phyloP scores from a whole-genome alignment of 2,797 vertebrate genomes.

The Notoglanidium macrostoma region DNA sequence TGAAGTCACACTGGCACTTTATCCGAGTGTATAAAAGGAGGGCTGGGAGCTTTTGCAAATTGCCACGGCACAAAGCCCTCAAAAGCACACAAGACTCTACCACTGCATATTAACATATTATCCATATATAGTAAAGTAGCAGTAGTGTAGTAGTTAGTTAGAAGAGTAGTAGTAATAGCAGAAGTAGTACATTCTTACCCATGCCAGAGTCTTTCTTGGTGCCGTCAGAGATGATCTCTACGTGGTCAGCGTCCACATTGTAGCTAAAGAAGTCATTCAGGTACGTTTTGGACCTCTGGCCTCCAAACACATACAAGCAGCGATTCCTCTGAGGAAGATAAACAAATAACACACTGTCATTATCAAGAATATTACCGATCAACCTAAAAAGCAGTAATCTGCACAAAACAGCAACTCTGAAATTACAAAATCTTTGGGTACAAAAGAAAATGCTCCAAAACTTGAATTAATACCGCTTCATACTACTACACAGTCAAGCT shows the following conservation, averaged over 20 bases:
- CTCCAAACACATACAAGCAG: constrained; percentile 95
- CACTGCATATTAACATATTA: background rate
- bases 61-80: background rate
- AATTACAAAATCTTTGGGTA: background rate
- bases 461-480: background rate
- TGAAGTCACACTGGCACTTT: constrained; percentile 56
- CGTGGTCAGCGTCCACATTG: constrained; percentile 93
- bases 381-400: background rate
- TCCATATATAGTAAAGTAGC: too few species aligned
- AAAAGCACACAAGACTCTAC: background rate
- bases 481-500: background rate
- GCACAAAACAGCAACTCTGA: background rate
- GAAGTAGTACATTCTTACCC: constrained; percentile 72
- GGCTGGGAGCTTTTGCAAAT: background rate
- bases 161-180: too few species aligned
- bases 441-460: background rate
- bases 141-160: too few species aligned
- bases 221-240: constrained; percentile 98
- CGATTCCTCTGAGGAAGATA: constrained; percentile 86
- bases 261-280: constrained; percentile 99
- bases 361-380: background rate
- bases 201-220: constrained; percentile 99
- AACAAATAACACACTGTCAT: background rate
- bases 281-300: constrained; percentile 97
- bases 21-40: background rate